Evolutionary conservation across 2,888 invertebrate species (phyloP).

Genomic region (Hydrotaea cyrtoneurina): DNA sequence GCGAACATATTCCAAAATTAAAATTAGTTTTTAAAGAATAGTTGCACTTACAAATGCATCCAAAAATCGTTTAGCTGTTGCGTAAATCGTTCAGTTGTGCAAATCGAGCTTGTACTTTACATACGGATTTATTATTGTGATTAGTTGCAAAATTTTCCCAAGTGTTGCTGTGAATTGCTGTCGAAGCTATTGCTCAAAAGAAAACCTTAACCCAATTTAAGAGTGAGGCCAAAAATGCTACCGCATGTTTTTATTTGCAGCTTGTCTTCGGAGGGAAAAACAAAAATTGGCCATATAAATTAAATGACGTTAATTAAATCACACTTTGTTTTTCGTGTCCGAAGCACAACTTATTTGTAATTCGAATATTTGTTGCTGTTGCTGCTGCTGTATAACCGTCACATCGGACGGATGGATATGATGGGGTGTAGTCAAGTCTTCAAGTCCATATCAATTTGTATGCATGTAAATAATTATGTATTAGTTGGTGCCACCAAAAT

Average conservation of each 20-base stretch:
- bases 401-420: background rate
- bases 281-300: background rate
- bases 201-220: conserved; percentile 47
- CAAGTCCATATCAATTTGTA: conserved; percentile 50
- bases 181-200: background rate
- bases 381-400: background rate
- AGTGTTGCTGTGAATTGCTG: background rate
- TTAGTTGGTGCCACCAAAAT: background rate
- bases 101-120: too few species aligned
- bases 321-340: conserved; percentile 1
- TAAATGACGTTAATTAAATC: conserved; percentile 36
- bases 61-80: too few species aligned
- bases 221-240: background rate
- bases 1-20: too few species aligned
- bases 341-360: background rate
- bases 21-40: too few species aligned
- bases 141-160: background rate
- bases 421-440: background rate
- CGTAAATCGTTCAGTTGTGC: too few species aligned
- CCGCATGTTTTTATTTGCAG: background rate
- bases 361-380: background rate
- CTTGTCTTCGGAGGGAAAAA: background rate
- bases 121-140: background rate
- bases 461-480: conserved; percentile 40
- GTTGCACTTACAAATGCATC: too few species aligned